Evolutionary conservation across 1,140 invertebrate species (phyloP).

Genomic region (Anoplophora glabripennis): DNA sequence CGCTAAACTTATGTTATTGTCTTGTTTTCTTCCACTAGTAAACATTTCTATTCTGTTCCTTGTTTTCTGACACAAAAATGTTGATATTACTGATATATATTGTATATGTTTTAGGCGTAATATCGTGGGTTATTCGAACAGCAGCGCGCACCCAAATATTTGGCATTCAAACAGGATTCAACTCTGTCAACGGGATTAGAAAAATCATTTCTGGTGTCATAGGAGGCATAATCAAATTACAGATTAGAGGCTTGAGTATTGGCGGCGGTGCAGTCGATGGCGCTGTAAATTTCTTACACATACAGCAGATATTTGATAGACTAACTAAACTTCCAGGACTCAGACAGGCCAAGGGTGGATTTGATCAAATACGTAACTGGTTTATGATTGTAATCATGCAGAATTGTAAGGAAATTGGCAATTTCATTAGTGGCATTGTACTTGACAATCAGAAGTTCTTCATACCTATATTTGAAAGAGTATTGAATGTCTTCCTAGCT

Average conservation of each 20-base stretch:
- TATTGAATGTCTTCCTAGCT: slow-evolving; percentile 2
- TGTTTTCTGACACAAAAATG: neutral
- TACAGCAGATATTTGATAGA: neutral
- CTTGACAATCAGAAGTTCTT: slow-evolving; percentile 4
- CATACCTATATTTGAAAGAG: neutral
- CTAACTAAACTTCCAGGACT: neutral
- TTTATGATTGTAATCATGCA: neutral
- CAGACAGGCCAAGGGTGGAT: neutral
- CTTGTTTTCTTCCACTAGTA: no score
- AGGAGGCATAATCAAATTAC: neutral
- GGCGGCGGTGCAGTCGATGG: neutral
- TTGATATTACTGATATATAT: neutral
- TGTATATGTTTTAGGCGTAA: neutral
- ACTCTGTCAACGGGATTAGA: neutral
- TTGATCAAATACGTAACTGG: neutral
- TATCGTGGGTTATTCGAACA: neutral
- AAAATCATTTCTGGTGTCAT: neutral
- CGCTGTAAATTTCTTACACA: neutral
- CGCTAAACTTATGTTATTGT: no score
- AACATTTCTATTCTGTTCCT: neutral
- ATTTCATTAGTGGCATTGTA: neutral
- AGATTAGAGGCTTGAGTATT: neutral
- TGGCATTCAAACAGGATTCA: neutral
- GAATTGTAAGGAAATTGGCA: neutral
- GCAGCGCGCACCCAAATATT: neutral